Conservation (phyloP, 2,113 vertebrate genomes). For the Isichthys henryi region DNA sequence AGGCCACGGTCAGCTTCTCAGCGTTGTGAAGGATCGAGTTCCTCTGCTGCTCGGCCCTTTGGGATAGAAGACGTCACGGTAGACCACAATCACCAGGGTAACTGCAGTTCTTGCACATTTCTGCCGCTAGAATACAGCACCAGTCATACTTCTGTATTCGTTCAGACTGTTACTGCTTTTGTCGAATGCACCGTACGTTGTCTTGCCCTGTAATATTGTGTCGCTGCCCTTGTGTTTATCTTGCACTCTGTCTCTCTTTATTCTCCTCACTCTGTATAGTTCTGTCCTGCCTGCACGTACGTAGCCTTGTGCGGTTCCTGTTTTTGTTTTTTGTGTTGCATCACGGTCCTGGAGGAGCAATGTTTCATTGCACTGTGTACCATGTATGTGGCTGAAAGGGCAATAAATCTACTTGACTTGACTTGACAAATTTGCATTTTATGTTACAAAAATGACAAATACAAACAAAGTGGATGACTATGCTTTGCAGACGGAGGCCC, state of each 20-base stretch:
- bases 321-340: not conserved
- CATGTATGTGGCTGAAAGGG: not conserved
- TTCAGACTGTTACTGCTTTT: not conserved
- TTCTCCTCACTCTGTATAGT: too few species aligned
- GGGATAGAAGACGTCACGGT: conserved; percentile 31
- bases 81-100: not conserved
- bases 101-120: not conserved
- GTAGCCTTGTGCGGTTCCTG: too few species aligned
- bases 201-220: not conserved
- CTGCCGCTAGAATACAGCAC: not conserved
- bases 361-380: not conserved
- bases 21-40: conserved; percentile 80
- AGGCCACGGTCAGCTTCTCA: conserved; percentile 74
- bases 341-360: not conserved
- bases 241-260: not conserved
- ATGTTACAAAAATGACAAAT: not conserved
- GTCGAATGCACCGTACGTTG: not conserved
- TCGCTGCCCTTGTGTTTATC: not conserved
- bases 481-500: not conserved
- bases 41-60: conserved; percentile 81
- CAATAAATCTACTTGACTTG: not conserved
- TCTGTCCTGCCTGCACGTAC: too few species aligned
- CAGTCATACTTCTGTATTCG: not conserved
- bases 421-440: too few species aligned
- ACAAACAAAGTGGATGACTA: not conserved